Evolutionary conservation across 2,888 invertebrate species (phyloP).

Genomic region (Epirrita christyi): DNA sequence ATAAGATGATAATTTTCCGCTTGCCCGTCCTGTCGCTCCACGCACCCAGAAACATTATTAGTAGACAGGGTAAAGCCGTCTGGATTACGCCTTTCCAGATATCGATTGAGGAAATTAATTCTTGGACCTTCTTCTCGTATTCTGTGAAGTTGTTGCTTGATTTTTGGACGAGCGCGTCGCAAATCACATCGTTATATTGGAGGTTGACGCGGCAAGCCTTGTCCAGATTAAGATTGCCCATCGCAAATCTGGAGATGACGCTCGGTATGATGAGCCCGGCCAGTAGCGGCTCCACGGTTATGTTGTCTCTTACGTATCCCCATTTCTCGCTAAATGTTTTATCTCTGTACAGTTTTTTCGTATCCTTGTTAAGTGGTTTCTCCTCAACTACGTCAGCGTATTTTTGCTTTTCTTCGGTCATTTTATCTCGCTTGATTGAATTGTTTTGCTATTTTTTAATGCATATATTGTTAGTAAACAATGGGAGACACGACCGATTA

Average conservation of each 20-base stretch:
- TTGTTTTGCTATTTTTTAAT: slow-evolving; percentile 35
- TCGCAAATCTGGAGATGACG: slow-evolving; percentile 88
- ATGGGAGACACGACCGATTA: slow-evolving; percentile 48
- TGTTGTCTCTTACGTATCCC: slow-evolving; percentile 74
- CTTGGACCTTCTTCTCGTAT: slow-evolving; percentile 87
- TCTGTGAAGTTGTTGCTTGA: slow-evolving; percentile 80
- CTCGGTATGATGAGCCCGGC: slow-evolving; percentile 89
- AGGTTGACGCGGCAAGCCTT: slow-evolving; percentile 76
- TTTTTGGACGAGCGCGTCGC: slow-evolving; percentile 67
- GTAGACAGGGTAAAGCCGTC: slow-evolving; percentile 81
- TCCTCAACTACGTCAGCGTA: slow-evolving; percentile 63
- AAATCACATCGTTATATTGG: slow-evolving; percentile 64
- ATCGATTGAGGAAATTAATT: slow-evolving; percentile 82
- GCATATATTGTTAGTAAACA: slow-evolving; percentile 61
- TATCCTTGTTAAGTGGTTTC: slow-evolving; percentile 64
- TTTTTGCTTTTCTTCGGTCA: slow-evolving; percentile 65
- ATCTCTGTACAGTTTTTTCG: slow-evolving; percentile 54
- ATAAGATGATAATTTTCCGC: slow-evolving; percentile 83
- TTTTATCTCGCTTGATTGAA: slow-evolving; percentile 41
- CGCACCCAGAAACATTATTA: slow-evolving; percentile 85
- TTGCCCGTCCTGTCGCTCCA: slow-evolving; percentile 86
- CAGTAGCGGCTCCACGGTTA: slow-evolving; percentile 89
- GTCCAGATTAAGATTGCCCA: slow-evolving; percentile 76
- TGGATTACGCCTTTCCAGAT: slow-evolving; percentile 84
- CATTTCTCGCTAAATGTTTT: slow-evolving; percentile 66